These are phyloP conservation scores for Agriopis aurantiaria DNA, from an alignment of 2,888 invertebrate species.

Conservation along the genomic window DNA sequence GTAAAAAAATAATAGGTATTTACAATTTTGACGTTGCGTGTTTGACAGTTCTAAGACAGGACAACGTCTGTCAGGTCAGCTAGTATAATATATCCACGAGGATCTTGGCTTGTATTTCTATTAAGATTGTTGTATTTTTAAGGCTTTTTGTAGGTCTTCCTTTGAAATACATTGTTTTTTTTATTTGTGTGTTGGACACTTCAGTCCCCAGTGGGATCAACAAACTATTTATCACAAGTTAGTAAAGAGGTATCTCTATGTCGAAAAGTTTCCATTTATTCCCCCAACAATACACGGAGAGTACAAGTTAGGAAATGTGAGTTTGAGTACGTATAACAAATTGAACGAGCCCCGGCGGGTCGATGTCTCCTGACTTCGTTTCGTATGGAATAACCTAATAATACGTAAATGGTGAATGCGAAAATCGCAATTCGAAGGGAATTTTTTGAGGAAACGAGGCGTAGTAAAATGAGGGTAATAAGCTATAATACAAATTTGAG, in stretches of 20 bases:
- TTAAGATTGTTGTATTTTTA: too few relatives aligned
- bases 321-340: constrained; percentile 30
- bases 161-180: neutral
- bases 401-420: constrained; percentile 34
- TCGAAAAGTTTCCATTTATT: constrained; percentile 17
- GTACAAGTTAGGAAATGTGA: constrained; percentile 38
- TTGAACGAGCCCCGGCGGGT: constrained; percentile 22
- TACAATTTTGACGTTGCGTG: too few relatives aligned
- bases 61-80: too few relatives aligned
- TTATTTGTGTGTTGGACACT: constrained; percentile 1
- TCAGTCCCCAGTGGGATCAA: constrained; percentile 1
- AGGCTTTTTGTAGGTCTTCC: neutral
- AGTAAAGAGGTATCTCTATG: neutral
- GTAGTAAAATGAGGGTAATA: constrained; percentile 12
- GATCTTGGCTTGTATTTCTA: too few relatives aligned
- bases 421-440: constrained; percentile 33
- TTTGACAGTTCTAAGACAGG: too few relatives aligned
- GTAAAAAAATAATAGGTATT: too few relatives aligned
- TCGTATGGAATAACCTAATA: constrained; percentile 35
- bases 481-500: constrained; percentile 15
- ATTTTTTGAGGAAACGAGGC: constrained; percentile 17
- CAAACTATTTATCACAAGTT: constrained; percentile 19
- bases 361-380: constrained; percentile 33
- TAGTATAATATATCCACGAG: too few relatives aligned
- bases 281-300: constrained; percentile 21